These are phyloP conservation scores for Xylota sylvarum DNA, from an alignment of 2,888 invertebrate species.

Conservation along the genomic window DNA sequence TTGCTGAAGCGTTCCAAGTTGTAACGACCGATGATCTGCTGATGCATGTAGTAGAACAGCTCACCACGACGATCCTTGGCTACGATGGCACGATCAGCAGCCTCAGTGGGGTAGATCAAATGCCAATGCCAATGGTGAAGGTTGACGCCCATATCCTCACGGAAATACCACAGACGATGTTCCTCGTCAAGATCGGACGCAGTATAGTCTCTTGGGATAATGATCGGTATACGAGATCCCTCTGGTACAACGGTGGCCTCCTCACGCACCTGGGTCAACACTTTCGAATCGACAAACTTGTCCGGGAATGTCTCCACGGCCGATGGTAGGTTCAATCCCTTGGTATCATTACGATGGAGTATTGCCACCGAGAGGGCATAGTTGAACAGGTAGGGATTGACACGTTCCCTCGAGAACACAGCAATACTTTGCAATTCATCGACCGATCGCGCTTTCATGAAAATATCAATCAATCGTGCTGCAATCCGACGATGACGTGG, in stretches of 20 bases:
- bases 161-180: constrained; percentile 88
- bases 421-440: constrained; percentile 90
- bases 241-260: constrained; percentile 86
- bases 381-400: constrained; percentile 93
- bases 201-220: constrained; percentile 89
- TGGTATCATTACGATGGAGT: constrained; percentile 88
- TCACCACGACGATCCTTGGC: constrained; percentile 91
- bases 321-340: constrained; percentile 87
- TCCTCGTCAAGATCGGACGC: constrained; percentile 91
- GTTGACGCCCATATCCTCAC: constrained; percentile 86
- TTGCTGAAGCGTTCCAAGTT: constrained; percentile 92
- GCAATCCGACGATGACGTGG: constrained; percentile 89
- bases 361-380: constrained; percentile 92
- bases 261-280: constrained; percentile 87
- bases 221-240: constrained; percentile 88
- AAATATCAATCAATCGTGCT: constrained; percentile 88
- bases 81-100: constrained; percentile 86
- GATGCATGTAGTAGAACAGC: constrained; percentile 93
- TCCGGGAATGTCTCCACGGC: constrained; percentile 89
- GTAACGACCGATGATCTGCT: constrained; percentile 88
- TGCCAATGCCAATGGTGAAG: constrained; percentile 87
- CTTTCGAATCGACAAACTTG: constrained; percentile 88
- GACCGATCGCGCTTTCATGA: constrained; percentile 89
- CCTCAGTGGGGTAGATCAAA: constrained; percentile 91
- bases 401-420: constrained; percentile 89